A percentile compares a stretch with the other conserved stretches of the same genome.
Conservation (phyloP, 2,888 invertebrate genomes). For the Ceratothoa steindachneri region DNA sequence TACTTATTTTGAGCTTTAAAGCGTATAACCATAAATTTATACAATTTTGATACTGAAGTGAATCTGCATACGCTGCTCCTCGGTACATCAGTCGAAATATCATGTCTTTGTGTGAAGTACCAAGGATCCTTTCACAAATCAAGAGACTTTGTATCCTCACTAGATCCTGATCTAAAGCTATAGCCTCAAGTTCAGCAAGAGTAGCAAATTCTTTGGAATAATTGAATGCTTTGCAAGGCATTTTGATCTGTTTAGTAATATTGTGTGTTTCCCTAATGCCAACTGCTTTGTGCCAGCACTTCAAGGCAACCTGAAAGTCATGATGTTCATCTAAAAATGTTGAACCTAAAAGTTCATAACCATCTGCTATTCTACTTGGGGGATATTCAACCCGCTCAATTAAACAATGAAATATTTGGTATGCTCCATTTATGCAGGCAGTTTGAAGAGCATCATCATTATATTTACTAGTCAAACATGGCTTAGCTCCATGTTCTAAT, state of each 20-base stretch:
- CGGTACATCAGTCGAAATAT: constrained; percentile 63
- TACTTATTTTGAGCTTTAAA: constrained; percentile 64
- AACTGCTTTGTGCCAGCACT: constrained; percentile 76
- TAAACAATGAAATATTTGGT: constrained; percentile 45
- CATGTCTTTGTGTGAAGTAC: constrained; percentile 67
- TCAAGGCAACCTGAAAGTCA: constrained; percentile 60
- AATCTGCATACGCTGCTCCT: constrained; percentile 59
- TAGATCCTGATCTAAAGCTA: constrained; percentile 74
- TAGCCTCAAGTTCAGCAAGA: constrained; percentile 64
- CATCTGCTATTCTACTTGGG: constrained; percentile 70
- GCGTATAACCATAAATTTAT: constrained; percentile 82
- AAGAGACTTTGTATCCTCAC: constrained; percentile 82
- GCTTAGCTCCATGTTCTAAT: constrained; percentile 74
- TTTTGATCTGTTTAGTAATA: constrained; percentile 59
- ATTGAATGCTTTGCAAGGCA: constrained; percentile 63
- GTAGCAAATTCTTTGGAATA: constrained; percentile 70
- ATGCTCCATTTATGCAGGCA: constrained; percentile 47
- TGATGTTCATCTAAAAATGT: constrained; percentile 74
- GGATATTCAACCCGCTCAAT: constrained; percentile 56
- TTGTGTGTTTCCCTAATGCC: constrained; percentile 54
- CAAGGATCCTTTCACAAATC: constrained; percentile 81
- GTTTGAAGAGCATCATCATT: constrained; percentile 48
- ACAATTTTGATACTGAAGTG: constrained; percentile 68
- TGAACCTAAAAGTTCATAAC: constrained; percentile 80
- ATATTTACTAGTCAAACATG: constrained; percentile 68